Base-by-base conservation (phyloP, 2,113 vertebrate genomes). In the Phainopepla nitens region DNA sequence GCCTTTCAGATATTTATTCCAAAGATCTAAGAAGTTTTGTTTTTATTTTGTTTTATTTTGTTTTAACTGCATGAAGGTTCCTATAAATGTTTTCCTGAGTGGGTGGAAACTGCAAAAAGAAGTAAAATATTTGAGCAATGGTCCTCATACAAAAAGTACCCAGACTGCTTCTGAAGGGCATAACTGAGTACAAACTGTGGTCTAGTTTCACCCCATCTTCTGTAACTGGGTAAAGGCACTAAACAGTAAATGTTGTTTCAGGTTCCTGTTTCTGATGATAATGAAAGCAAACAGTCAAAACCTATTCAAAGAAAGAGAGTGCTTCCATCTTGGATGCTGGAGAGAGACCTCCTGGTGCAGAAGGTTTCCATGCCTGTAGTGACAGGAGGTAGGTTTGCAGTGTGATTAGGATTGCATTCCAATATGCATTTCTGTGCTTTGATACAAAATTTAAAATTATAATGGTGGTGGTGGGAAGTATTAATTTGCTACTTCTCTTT, bases 271-370 rank as follows among this genome's bases (percentile, higher is more conserved):
- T 27, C 33, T 86, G 77, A 88, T 35, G 45, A 49, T 41, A 36
- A 68, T 82, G 87, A 94, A 82, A 93, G 35, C 3, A 36, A 97
- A 60, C 72, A 91, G 44, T 51, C 35, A 72, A 69, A 91, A 29
- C 62, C 87, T 21, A 20, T 36, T 21, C 76, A 90, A 35, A 98
- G 96, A 90, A 99, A 96, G 87, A 98, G 99, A 93, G 71, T 98
- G 33, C 98, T 99, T 94, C 99, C 99, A 35, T 92, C 97, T 3
- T 99, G 99, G 99, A 99, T 99, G 99, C 90, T 98, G 97, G 88
- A 93, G 29, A 82, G 64, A n/a, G 80, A 79, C 27, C 69, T 95
- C 7, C 54, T 94, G 33, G 69, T 95, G 87, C 81, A 71, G 73
- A 94, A 29, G 11, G 91, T 97, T 79, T 96, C 93, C 65, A 39